Evolutionary conservation across 2,797 vertebrate genomes (phyloP).

Genomic region (Anguilla pacifica): DNA sequence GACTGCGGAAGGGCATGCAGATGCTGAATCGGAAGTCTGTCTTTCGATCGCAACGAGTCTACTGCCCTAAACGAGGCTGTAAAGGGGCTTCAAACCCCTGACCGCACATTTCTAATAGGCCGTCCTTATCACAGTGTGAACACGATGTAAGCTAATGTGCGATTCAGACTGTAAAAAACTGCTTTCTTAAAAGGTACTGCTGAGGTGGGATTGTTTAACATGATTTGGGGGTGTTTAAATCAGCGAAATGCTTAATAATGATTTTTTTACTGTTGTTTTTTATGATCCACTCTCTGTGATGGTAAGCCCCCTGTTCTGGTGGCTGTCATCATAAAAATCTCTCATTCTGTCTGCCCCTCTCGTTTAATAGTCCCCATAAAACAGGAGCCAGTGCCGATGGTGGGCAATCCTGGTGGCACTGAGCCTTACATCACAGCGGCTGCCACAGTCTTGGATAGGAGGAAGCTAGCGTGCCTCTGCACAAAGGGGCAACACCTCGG

Average conservation of each 20-base stretch:
- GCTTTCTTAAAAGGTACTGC: neutral
- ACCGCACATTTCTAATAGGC: neutral
- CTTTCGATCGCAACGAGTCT: slow-evolving; percentile 5
- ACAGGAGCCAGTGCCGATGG: neutral
- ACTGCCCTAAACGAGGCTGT: neutral
- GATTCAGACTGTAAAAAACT: neutral
- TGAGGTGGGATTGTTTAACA: neutral
- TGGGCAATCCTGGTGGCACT: neutral
- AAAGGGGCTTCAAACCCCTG: neutral
- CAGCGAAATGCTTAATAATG: neutral
- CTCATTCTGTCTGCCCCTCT: neutral
- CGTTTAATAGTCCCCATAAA: neutral
- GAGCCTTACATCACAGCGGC: neutral
- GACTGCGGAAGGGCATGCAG: neutral
- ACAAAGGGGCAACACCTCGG: neutral
- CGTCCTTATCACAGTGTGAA: neutral
- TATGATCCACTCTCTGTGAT: neutral
- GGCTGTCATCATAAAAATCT: neutral
- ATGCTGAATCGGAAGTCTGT: neutral
- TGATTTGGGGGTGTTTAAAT: neutral
- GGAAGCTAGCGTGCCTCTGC: neutral
- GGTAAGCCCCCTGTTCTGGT: neutral
- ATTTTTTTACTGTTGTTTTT: neutral
- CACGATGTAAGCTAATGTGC: neutral
- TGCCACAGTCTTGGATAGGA: neutral